A percentile compares a stretch with the other conserved stretches of the same genome.
Conservation (phyloP, 2,113 vertebrate genomes). For the Microtus montanus region DNA sequence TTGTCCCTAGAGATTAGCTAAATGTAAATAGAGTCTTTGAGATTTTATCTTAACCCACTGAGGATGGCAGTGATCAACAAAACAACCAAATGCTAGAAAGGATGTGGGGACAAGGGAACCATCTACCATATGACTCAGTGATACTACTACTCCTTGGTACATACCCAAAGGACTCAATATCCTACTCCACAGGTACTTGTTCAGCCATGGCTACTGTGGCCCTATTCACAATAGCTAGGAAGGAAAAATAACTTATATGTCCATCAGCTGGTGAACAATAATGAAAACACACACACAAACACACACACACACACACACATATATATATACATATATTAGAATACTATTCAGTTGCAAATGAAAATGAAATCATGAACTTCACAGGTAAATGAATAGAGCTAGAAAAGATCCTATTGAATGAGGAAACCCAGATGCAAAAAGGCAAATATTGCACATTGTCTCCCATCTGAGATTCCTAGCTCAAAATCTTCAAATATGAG, state of each 20-base stretch:
- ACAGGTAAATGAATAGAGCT: background rate
- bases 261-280: background rate
- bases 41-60: background rate
- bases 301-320: no score
- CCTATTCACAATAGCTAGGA: background rate
- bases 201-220: background rate
- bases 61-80: background rate
- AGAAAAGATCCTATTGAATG: background rate
- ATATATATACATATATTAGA: background rate
- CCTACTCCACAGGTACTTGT: background rate
- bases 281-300: background rate
- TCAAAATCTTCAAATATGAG: background rate
- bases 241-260: background rate
- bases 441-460: background rate
- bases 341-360: background rate
- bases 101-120: background rate
- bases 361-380: background rate
- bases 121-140: background rate
- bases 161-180: background rate
- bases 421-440: background rate
- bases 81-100: background rate
- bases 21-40: background rate
- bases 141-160: background rate
- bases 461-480: no score
- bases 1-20: background rate